Evolutionary conservation across 2,797 vertebrate species (phyloP).

Genomic region (Tamandua tetradactyla): DNA sequence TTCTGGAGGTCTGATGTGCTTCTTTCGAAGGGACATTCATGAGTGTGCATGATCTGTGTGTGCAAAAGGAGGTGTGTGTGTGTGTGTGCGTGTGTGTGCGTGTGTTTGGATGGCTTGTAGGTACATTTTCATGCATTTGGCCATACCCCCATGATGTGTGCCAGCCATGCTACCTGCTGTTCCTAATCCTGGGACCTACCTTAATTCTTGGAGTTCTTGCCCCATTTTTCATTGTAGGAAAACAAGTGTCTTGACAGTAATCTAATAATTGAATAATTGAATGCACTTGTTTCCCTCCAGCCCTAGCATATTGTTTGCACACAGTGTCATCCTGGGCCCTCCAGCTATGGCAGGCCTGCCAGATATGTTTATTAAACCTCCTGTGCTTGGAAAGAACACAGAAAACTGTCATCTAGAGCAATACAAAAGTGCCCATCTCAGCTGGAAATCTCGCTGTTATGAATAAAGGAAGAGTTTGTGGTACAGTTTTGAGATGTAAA

Average conservation of each 20-base stretch:
- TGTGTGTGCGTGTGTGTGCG: background rate
- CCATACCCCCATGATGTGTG: conserved; percentile 43
- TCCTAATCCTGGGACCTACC: conserved; percentile 83
- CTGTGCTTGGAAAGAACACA: conserved; percentile 92
- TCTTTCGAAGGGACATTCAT: background rate
- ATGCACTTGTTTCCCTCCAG: conserved; percentile 96
- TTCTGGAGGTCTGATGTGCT: background rate
- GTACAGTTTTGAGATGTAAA: conserved; percentile 89
- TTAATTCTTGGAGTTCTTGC: conserved; percentile 85
- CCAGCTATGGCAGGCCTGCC: conserved; percentile 93
- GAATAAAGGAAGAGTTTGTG: conserved; percentile 92
- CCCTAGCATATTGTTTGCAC: conserved; percentile 92
- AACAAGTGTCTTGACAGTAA: conserved; percentile 94
- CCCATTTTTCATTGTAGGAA: conserved; percentile 89
- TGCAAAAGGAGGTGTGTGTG: no score
- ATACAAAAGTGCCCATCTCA: conserved; percentile 91
- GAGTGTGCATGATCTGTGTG: background rate
- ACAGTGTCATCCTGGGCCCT: conserved; percentile 93
- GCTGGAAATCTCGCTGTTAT: conserved; percentile 91
- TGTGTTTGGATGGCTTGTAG: background rate
- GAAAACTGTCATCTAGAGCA: conserved; percentile 91
- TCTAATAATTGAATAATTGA: conserved; percentile 99
- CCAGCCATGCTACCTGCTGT: conserved; percentile 78
- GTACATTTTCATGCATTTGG: conserved; percentile 61
- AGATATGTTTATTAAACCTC: conserved; percentile 98